Conservation (phyloP, 2,888 invertebrate species). For the Drosophila cognata region DNA sequence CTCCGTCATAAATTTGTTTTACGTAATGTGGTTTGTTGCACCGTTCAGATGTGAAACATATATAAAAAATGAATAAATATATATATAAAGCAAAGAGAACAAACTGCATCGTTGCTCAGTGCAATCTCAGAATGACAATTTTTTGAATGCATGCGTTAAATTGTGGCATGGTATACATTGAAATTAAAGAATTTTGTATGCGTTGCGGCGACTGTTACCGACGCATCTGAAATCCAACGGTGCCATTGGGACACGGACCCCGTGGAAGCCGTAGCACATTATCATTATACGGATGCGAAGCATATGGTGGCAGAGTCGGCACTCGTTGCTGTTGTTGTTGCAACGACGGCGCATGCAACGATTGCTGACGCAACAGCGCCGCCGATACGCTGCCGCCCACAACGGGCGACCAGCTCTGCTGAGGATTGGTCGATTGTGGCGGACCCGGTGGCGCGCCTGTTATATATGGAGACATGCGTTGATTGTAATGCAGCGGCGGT, state of each 20-base stretch:
- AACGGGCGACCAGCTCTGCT: slow-evolving; percentile 82
- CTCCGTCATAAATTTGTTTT: slow-evolving; percentile 69
- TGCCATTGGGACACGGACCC: slow-evolving; percentile 94
- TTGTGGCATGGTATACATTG: slow-evolving; percentile 38
- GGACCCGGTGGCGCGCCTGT: slow-evolving; percentile 17
- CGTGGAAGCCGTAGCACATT: slow-evolving; percentile 89
- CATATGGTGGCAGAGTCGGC: slow-evolving; percentile 48
- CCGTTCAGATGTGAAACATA: slow-evolving; percentile 23
- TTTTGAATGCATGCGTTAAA: slow-evolving; percentile 44
- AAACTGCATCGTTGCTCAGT: slow-evolving; percentile 29
- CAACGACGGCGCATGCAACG: slow-evolving; percentile 59
- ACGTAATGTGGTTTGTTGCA: slow-evolving; percentile 40
- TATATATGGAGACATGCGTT: slow-evolving; percentile 60
- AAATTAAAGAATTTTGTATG: slow-evolving; percentile 23
- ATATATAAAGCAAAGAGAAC: slow-evolving; percentile 15
- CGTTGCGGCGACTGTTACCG: slow-evolving; percentile 86
- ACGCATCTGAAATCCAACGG: slow-evolving; percentile 88
- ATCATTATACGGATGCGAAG: slow-evolving; percentile 66
- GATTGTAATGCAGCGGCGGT: slow-evolving; percentile 54
- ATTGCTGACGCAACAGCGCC: slow-evolving; percentile 74
- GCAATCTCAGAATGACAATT: slow-evolving; percentile 51
- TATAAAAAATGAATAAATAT: slow-evolving; percentile 33
- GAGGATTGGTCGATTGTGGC: slow-evolving; percentile 50
- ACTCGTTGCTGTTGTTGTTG: slow-evolving; percentile 59
- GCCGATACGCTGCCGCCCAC: slow-evolving; percentile 80